These are phyloP conservation scores for Nasonia oneida DNA, from an alignment of 2,888 invertebrate species.

Conservation along the genomic window DNA sequence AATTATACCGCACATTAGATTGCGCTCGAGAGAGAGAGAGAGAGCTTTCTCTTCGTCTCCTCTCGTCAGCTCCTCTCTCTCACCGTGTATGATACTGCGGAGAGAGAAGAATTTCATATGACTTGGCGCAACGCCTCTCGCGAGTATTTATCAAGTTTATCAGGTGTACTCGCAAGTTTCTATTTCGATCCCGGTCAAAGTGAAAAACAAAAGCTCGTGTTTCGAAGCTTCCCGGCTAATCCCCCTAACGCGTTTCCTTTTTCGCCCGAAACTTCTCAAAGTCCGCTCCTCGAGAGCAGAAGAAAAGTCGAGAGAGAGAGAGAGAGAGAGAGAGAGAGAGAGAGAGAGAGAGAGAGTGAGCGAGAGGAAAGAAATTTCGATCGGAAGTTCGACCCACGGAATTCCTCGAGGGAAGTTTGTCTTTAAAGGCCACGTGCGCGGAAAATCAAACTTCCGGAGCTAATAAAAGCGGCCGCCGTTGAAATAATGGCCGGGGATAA, in stretches of 20 bases:
- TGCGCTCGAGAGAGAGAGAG: not conserved
- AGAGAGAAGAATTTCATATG: not conserved
- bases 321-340: constrained; percentile 1
- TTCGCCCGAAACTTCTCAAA: not conserved
- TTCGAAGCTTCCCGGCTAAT: not conserved
- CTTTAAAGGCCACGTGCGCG: constrained; percentile 64
- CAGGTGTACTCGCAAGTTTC: not conserved
- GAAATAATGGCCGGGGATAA: constrained; percentile 62
- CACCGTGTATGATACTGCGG: not conserved
- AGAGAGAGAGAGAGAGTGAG: not conserved
- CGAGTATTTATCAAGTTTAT: constrained; percentile 1
- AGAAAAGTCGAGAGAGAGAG: not conserved
- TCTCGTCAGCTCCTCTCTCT: not conserved
- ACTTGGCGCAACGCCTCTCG: not conserved
- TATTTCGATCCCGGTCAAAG: not conserved
- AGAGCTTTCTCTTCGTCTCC: not conserved
- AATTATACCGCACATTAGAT: constrained; percentile 54
- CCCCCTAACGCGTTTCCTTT: not conserved
- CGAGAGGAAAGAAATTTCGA: constrained; percentile 59
- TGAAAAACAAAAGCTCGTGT: not conserved
- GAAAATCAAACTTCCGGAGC: constrained; percentile 64
- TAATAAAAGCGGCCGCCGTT: constrained; percentile 57
- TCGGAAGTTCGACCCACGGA: constrained; percentile 55
- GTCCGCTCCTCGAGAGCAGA: not conserved
- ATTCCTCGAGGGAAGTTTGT: constrained; percentile 59